Percentiles rank a stretch among this genome's conserved stretches.
Conservation (phyloP, 2,113 vertebrate species). For the Perca schrenkii region DNA sequence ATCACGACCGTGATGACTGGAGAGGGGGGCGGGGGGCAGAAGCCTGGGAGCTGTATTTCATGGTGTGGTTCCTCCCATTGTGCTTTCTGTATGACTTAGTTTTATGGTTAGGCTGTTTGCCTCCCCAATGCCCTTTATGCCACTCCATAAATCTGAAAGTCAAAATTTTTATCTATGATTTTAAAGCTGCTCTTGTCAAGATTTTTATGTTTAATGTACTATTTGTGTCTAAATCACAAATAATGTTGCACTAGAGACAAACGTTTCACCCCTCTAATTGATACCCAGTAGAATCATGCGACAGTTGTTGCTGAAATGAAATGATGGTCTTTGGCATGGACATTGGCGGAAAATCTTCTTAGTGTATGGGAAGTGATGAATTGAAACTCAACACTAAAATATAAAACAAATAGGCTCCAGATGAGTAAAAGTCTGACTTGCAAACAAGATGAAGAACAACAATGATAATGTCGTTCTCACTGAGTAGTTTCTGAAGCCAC, state of each 20-base stretch:
- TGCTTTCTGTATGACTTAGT: constrained; percentile 71
- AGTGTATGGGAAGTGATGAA: constrained; percentile 45
- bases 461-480: background rate
- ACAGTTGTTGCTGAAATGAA: constrained; percentile 36
- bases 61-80: constrained; percentile 75
- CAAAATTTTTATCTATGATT: constrained; percentile 69
- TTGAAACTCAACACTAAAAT: constrained; percentile 30
- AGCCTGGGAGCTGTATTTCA: constrained; percentile 69
- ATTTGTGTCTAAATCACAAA: constrained; percentile 49
- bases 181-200: constrained; percentile 43
- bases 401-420: constrained; percentile 14
- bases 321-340: constrained; percentile 39
- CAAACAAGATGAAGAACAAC: background rate
- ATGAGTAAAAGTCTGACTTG: constrained; percentile 3
- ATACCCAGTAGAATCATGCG: constrained; percentile 38
- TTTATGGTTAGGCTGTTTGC: constrained; percentile 66
- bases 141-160: constrained; percentile 69
- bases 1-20: constrained; percentile 71
- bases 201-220: constrained; percentile 47
- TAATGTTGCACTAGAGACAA: constrained; percentile 56
- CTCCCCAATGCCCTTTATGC: constrained; percentile 56
- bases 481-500: background rate
- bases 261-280: constrained; percentile 43
- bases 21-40: constrained; percentile 24
- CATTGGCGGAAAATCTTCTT: constrained; percentile 43